Conservation (phyloP, 2,888 invertebrate species). For the Pyrochroa serraticornis region DNA sequence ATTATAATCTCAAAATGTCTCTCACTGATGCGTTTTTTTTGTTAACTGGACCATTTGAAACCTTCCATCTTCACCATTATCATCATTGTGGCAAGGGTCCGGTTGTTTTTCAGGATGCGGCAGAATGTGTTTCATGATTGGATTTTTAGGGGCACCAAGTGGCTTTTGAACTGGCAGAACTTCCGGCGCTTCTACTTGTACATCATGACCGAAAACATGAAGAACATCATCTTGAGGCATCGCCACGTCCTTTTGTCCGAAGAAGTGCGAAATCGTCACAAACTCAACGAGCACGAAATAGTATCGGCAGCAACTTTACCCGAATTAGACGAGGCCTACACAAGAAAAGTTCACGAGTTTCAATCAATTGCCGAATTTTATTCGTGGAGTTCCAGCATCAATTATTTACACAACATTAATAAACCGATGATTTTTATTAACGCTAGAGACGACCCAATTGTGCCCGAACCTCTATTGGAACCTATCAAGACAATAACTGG, state of each 20-base stretch:
- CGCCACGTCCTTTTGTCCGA: constrained; percentile 76
- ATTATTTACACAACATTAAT: constrained; percentile 78
- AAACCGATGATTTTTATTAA: constrained; percentile 92
- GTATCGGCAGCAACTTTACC: constrained; percentile 86
- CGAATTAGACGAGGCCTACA: constrained; percentile 89
- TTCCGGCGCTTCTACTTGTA: constrained; percentile 89
- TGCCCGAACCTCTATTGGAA: constrained; percentile 77
- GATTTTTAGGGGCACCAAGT: constrained; percentile 78
- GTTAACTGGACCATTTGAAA: no score
- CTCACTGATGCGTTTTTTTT: no score
- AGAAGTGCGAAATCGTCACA: constrained; percentile 71
- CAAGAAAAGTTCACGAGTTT: constrained; percentile 80
- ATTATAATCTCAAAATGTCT: no score
- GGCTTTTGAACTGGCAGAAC: constrained; percentile 85
- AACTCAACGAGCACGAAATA: constrained; percentile 80
- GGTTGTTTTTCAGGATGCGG: no score
- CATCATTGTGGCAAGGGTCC: no score
- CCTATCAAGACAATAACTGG: constrained; percentile 77
- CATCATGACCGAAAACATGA: constrained; percentile 92
- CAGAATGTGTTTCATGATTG: no score
- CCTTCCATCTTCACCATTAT: no score
- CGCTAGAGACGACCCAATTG: constrained; percentile 89
- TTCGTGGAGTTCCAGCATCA: constrained; percentile 82
- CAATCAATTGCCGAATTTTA: constrained; percentile 79
- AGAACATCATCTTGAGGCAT: constrained; percentile 85